Evolutionary conservation across 2,113 vertebrate genomes (phyloP).

Genomic region (Lathamus discolor): DNA sequence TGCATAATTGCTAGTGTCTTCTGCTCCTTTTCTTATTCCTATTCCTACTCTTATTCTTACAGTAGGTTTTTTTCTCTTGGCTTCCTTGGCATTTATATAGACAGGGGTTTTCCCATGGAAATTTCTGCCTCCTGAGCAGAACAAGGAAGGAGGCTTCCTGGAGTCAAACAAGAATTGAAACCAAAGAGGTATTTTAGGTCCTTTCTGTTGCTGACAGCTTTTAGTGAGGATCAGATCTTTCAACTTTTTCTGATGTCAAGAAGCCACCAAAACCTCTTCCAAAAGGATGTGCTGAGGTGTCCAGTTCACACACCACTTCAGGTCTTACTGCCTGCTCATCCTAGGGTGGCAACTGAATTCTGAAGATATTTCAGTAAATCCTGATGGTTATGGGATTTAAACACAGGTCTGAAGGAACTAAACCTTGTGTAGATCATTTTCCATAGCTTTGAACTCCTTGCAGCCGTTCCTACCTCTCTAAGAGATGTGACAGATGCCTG

Average conservation of each 20-base stretch:
- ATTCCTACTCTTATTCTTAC: accelerated
- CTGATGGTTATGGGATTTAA: not conserved
- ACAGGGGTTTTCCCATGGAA: not conserved
- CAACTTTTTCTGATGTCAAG: not conserved
- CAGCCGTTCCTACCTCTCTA: not conserved
- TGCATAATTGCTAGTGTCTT: not conserved
- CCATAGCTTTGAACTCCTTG: not conserved
- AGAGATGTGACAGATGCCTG: accelerated
- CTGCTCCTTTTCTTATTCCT: not conserved
- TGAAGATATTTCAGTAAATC: not conserved
- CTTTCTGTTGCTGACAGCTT: not conserved
- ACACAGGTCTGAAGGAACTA: not conserved
- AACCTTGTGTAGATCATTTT: not conserved
- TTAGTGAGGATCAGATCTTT: not conserved
- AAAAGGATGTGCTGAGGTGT: accelerated
- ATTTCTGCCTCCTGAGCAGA: not conserved
- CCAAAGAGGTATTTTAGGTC: not conserved
- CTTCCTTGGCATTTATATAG: not conserved
- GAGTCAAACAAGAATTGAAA: not conserved
- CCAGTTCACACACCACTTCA: accelerated
- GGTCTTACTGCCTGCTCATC: not conserved
- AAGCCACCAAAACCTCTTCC: not conserved
- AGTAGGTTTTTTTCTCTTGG: not conserved
- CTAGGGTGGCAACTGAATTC: not conserved
- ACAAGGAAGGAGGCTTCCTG: not conserved